Evolutionary conservation across 2,888 invertebrate genomes (phyloP).

Genomic region (Chesias legatella): DNA sequence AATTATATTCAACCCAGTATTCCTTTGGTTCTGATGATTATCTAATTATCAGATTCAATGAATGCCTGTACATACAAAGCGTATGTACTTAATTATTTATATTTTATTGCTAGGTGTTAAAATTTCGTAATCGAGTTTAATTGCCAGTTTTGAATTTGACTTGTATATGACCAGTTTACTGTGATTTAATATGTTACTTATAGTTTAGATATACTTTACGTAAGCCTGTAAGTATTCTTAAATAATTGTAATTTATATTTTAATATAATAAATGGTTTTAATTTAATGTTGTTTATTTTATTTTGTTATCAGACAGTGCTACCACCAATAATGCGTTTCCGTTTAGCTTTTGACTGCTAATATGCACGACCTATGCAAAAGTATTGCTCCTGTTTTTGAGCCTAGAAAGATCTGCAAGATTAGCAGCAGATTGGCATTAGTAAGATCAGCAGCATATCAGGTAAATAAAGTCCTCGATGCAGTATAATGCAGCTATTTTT

Average conservation of each 20-base stretch:
- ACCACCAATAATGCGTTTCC: too few relatives aligned
- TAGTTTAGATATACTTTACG: conserved; percentile 44
- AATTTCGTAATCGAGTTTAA: conserved; percentile 24
- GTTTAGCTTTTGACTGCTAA: too few relatives aligned
- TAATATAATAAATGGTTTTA: conserved; percentile 25
- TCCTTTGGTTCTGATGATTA: conserved; percentile 1
- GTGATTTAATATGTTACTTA: conserved; percentile 64
- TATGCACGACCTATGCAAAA: too few relatives aligned
- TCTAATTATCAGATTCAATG: conserved; percentile 1
- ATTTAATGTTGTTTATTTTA: conserved; percentile 9
- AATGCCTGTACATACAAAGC: conserved; percentile 10
- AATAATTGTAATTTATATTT: conserved; percentile 23
- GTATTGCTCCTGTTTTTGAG: too few relatives aligned
- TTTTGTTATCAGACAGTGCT: too few relatives aligned
- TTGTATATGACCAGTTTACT: conserved; percentile 44
- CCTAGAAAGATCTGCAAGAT: too few relatives aligned
- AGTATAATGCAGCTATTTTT: too few relatives aligned
- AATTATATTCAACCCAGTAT: too few relatives aligned
- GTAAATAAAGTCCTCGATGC: too few relatives aligned
- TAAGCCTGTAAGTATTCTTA: conserved; percentile 38
- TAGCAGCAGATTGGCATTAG: too few relatives aligned
- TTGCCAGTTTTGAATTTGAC: conserved; percentile 20
- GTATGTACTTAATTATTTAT: conserved; percentile 26
- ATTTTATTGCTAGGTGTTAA: conserved; percentile 24
- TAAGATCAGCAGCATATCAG: too few relatives aligned